phyloP scores from a whole-genome alignment of 2,888 invertebrate species.

The Xylophagus ater region DNA sequence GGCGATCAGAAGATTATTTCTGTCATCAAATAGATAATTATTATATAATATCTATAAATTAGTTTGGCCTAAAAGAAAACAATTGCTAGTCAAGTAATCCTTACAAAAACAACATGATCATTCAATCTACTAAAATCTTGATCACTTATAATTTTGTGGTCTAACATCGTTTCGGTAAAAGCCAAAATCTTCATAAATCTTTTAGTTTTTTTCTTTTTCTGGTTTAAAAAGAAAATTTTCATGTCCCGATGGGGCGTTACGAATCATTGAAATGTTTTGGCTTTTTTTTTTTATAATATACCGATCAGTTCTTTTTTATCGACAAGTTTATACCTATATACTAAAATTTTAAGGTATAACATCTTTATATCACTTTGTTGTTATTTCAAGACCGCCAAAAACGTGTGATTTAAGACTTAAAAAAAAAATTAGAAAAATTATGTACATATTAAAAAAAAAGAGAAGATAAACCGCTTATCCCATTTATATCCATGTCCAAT shows the following conservation, averaged over 20 bases:
- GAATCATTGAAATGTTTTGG: slow-evolving; percentile 24
- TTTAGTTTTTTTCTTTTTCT: no score
- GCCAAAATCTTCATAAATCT: slow-evolving; percentile 18
- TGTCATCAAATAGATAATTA: no score
- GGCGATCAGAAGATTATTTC: no score
- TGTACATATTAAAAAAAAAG: slow-evolving; percentile 3
- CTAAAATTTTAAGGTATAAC: slow-evolving; percentile 1
- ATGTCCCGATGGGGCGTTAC: slow-evolving; percentile 22
- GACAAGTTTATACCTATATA: slow-evolving; percentile 13
- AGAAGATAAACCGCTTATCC: background rate
- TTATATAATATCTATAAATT: no score
- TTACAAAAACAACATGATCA: background rate
- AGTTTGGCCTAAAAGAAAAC: background rate
- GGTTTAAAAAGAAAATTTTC: slow-evolving; percentile 15
- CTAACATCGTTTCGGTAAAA: background rate
- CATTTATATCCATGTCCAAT: slow-evolving; percentile 2
- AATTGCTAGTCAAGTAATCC: background rate
- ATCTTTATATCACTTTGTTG: slow-evolving; percentile 9
- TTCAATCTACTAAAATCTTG: background rate
- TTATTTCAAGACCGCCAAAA: no score
- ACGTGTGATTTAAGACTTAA: slow-evolving; percentile 8
- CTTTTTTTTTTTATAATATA: slow-evolving; percentile 22
- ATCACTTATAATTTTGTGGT: background rate
- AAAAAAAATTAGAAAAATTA: slow-evolving; percentile 1
- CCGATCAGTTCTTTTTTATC: slow-evolving; percentile 23